phyloP scores from a whole-genome alignment of 2,113 vertebrate genomes.

The Oenanthe melanoleuca region DNA sequence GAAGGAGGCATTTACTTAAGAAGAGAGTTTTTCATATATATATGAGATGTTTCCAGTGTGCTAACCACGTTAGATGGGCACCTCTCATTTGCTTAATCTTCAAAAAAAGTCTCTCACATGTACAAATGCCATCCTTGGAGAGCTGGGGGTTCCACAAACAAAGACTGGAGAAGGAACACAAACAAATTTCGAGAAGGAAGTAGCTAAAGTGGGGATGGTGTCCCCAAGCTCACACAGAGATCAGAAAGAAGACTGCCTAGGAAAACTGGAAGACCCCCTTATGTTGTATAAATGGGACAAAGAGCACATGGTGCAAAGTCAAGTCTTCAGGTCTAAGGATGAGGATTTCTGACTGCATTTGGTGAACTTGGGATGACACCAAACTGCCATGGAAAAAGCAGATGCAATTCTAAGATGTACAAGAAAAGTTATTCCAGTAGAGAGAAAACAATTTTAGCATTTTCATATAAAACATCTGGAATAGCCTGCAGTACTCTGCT shows the following conservation, averaged over 20 bases:
- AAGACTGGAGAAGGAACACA: too few relatives aligned
- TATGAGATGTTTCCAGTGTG: neutral
- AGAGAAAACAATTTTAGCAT: neutral
- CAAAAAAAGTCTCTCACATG: neutral
- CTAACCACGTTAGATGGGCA: neutral
- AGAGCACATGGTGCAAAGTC: neutral
- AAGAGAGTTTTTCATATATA: neutral
- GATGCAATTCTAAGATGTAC: neutral
- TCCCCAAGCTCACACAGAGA: neutral
- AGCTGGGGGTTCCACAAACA: neutral
- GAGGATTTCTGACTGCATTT: neutral
- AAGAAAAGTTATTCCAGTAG: neutral
- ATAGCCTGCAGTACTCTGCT: neutral
- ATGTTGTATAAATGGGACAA: neutral
- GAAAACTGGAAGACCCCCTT: neutral
- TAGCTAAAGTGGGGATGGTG: neutral
- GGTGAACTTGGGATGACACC: neutral
- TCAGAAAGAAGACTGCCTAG: neutral
- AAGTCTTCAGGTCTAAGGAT: neutral
- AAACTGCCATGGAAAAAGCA: neutral
- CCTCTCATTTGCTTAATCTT: neutral
- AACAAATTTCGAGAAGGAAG: neutral
- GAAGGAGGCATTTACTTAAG: neutral
- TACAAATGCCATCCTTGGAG: neutral
- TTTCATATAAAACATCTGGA: neutral